These are phyloP conservation scores for Leucophenga maculata DNA, from an alignment of 2,888 invertebrate genomes.

Conservation along the genomic window DNA sequence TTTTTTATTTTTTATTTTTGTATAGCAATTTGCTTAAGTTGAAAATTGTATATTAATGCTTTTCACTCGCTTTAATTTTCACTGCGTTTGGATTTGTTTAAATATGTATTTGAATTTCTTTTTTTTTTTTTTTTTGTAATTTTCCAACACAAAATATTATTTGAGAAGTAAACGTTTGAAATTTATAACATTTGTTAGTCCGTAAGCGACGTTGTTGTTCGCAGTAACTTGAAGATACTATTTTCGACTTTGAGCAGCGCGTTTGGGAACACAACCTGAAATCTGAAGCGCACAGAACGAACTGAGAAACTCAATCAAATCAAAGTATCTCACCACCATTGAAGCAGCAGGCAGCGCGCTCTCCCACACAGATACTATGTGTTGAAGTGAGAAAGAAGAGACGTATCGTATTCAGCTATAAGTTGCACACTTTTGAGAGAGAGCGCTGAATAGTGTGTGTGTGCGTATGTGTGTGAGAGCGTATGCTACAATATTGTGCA, in stretches of 20 bases:
- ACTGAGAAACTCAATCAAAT: too few relatives aligned
- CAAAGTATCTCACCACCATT: too few relatives aligned
- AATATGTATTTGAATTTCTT: background rate
- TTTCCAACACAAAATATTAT: background rate
- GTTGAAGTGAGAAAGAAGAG: background rate
- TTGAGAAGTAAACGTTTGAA: background rate
- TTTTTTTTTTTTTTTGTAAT: background rate
- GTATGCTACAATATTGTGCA: too few relatives aligned
- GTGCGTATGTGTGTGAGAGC: too few relatives aligned
- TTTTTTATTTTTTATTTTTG: too few relatives aligned
- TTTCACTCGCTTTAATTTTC: too few relatives aligned
- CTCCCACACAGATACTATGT: conserved; percentile 24
- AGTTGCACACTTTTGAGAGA: too few relatives aligned
- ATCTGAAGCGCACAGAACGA: conserved; percentile 43
- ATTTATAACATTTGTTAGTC: conserved; percentile 12
- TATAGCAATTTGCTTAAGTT: too few relatives aligned
- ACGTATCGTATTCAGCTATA: too few relatives aligned
- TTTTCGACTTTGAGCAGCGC: conserved; percentile 25
- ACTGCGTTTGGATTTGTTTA: background rate
- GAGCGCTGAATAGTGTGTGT: too few relatives aligned
- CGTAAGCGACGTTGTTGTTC: background rate
- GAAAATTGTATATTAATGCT: too few relatives aligned
- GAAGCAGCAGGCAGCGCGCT: conserved; percentile 25
- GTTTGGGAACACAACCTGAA: too few relatives aligned
- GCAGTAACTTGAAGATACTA: conserved; percentile 13